Evolutionary conservation across 2,888 invertebrate species (phyloP).

Genomic region (Hetaerina titia): DNA sequence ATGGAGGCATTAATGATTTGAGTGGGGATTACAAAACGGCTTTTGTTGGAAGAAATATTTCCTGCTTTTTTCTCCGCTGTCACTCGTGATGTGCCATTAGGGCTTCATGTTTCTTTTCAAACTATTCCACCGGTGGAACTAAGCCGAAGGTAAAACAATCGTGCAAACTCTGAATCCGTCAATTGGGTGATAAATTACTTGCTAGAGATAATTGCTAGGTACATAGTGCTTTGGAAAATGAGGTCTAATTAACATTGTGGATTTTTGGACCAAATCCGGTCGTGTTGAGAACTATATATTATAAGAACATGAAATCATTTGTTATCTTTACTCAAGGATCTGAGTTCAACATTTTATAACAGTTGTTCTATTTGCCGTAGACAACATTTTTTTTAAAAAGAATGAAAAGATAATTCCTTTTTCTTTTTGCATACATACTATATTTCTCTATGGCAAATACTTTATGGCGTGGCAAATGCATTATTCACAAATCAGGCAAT

Average conservation of each 20-base stretch:
- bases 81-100: constrained; percentile 59
- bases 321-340: no score
- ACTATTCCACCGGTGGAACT: not conserved
- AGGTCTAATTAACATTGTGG: not conserved
- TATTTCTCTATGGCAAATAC: no score
- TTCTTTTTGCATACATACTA: no score
- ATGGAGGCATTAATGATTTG: constrained; percentile 65
- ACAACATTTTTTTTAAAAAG: no score
- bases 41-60: constrained; percentile 55
- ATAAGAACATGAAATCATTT: no score
- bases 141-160: constrained; percentile 2
- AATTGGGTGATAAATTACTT: not conserved
- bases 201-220: not conserved
- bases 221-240: not conserved
- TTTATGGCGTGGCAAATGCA: no score
- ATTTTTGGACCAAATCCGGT: no score
- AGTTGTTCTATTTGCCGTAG: no score
- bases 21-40: constrained; percentile 49
- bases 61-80: constrained; percentile 41
- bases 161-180: not conserved
- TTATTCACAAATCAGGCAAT: no score
- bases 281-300: no score
- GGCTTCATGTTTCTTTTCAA: constrained; percentile 53
- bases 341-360: no score
- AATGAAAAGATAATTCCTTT: no score